Evolutionary conservation across 1,140 invertebrate genomes (phyloP).

Genomic region (Diorhabda sublineata): DNA sequence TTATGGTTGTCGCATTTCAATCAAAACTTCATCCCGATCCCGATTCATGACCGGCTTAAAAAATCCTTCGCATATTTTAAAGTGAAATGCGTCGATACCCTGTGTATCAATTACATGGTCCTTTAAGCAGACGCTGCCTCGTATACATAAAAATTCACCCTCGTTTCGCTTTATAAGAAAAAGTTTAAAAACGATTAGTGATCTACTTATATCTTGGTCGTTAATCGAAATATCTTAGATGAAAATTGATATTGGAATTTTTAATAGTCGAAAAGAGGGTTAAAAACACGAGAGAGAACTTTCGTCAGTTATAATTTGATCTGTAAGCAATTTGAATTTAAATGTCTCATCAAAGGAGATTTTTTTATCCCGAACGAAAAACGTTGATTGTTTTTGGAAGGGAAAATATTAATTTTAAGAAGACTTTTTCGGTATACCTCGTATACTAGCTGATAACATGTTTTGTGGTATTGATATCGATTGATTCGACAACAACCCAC

Average conservation of each 20-base stretch:
- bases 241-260: slow-evolving; percentile 37
- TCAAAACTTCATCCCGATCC: slow-evolving; percentile 1
- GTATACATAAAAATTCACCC: slow-evolving; percentile 39
- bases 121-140: slow-evolving; percentile 30
- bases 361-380: background rate
- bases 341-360: background rate
- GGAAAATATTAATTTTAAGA: too few species aligned
- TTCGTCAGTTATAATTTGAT: background rate
- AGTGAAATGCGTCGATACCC: slow-evolving; percentile 25
- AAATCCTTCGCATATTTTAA: slow-evolving; percentile 11
- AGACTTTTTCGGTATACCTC: too few species aligned
- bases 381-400: background rate
- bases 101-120: slow-evolving; percentile 37
- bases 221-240: slow-evolving; percentile 35
- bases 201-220: slow-evolving; percentile 34
- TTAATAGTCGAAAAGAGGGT: slow-evolving; percentile 25
- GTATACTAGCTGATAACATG: too few species aligned
- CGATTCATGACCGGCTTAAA: slow-evolving; percentile 1
- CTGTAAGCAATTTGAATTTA: background rate
- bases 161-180: slow-evolving; percentile 32
- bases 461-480: too few species aligned
- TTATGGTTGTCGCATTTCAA: background rate
- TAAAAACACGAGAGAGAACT: background rate
- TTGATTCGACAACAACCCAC: too few species aligned
- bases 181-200: slow-evolving; percentile 40